These are phyloP conservation scores for Schlechtendalia chinensis DNA, from an alignment of 1,140 invertebrate genomes.

Conservation along the genomic window DNA sequence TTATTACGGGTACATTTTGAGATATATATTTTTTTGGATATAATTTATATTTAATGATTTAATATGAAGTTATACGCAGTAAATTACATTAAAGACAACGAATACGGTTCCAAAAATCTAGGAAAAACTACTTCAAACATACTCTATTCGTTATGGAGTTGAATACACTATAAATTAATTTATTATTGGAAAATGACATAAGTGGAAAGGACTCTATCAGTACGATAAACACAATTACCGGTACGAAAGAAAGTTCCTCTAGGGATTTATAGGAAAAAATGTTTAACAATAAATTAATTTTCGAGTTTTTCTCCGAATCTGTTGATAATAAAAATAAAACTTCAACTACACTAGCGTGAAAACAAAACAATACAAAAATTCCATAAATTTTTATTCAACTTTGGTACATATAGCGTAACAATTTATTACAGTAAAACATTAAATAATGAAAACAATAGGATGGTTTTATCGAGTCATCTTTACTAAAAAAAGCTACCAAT, in stretches of 20 bases:
- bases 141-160: neutral
- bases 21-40: no score
- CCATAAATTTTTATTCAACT: neutral
- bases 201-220: neutral
- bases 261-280: neutral
- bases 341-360: neutral
- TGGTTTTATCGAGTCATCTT: neutral
- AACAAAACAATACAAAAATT: neutral
- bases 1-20: no score
- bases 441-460: neutral
- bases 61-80: no score
- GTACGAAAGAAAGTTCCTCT: neutral
- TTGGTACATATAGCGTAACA: neutral
- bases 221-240: slow-evolving; percentile 12
- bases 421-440: neutral
- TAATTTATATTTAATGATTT: no score
- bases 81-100: no score
- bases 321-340: neutral
- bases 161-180: neutral
- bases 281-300: slow-evolving; percentile 23
- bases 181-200: slow-evolving; percentile 9
- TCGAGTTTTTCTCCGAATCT: slow-evolving; percentile 2
- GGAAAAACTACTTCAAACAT: neutral
- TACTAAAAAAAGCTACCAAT: neutral
- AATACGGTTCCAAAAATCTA: neutral